Evolutionary conservation across 2,797 vertebrate genomes (phyloP).

Genomic region (Melanotaenia boesemani): DNA sequence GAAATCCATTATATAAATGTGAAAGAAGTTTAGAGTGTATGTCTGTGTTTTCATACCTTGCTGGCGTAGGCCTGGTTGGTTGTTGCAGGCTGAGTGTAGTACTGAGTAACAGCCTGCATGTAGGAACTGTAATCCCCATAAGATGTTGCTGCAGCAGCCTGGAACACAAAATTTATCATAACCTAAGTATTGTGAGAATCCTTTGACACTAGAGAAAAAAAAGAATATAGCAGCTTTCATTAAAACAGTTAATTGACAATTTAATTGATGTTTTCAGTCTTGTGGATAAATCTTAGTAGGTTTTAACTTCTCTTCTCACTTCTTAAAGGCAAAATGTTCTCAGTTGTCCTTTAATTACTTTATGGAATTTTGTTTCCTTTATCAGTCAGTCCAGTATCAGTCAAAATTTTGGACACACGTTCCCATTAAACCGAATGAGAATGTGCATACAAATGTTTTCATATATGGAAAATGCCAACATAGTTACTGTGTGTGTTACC

Average conservation of each 20-base stretch:
- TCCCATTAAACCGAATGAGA: no score
- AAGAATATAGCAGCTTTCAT: background rate
- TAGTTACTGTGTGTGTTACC: constrained; percentile 59
- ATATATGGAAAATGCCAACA: no score
- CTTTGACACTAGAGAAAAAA: no score
- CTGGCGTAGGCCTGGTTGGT: constrained; percentile 77
- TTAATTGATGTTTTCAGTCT: background rate
- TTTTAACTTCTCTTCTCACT: no score
- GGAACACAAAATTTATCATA: constrained; percentile 29
- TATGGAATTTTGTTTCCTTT: background rate
- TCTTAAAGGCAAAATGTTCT: background rate
- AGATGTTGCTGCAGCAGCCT: constrained; percentile 77
- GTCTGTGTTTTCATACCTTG: constrained; percentile 76
- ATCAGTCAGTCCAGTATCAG: no score
- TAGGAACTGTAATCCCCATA: constrained; percentile 84
- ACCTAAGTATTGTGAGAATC: background rate
- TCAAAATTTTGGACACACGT: no score
- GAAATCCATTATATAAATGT: no score
- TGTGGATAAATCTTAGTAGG: no score
- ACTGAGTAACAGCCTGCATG: constrained; percentile 86
- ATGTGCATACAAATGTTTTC: no score
- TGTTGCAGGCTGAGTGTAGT: constrained; percentile 84
- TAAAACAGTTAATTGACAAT: no score
- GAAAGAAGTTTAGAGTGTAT: background rate
- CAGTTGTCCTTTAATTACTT: background rate